phyloP scores from a whole-genome alignment of 2,113 vertebrate species.

The Anguilla rostrata region DNA sequence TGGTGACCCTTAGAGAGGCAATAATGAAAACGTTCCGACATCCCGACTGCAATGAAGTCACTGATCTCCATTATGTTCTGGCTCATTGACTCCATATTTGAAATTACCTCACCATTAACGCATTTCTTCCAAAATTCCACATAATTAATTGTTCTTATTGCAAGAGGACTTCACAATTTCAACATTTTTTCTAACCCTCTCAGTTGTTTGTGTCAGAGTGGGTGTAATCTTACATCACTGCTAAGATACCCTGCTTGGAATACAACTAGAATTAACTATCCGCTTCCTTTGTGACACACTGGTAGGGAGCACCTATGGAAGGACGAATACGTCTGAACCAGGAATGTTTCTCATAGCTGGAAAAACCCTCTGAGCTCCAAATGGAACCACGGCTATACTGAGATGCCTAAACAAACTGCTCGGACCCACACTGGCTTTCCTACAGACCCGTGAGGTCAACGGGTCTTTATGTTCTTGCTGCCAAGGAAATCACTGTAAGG shows the following conservation, averaged over 20 bases:
- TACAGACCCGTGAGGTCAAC: not conserved
- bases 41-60: conserved; percentile 19
- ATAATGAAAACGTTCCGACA: conserved; percentile 23
- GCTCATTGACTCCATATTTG: conserved; percentile 11
- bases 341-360: conserved; percentile 40
- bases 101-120: conserved; percentile 35
- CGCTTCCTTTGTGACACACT: conserved; percentile 40
- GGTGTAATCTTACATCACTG: not conserved
- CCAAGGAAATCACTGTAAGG: not conserved
- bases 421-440: conserved; percentile 44
- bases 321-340: conserved; percentile 1
- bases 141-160: conserved; percentile 35
- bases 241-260: not conserved
- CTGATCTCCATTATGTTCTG: conserved; percentile 7
- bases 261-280: conserved; percentile 31
- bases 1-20: not conserved
- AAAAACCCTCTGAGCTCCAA: conserved; percentile 17
- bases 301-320: not conserved
- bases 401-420: conserved; percentile 51
- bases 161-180: conserved; percentile 42
- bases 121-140: conserved; percentile 36
- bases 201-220: conserved; percentile 2
- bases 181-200: conserved; percentile 28
- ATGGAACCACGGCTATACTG: conserved; percentile 35
- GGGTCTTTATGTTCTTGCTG: not conserved